Conservation (phyloP, 2,797 vertebrate species). For the Eulemur rubriventer region DNA sequence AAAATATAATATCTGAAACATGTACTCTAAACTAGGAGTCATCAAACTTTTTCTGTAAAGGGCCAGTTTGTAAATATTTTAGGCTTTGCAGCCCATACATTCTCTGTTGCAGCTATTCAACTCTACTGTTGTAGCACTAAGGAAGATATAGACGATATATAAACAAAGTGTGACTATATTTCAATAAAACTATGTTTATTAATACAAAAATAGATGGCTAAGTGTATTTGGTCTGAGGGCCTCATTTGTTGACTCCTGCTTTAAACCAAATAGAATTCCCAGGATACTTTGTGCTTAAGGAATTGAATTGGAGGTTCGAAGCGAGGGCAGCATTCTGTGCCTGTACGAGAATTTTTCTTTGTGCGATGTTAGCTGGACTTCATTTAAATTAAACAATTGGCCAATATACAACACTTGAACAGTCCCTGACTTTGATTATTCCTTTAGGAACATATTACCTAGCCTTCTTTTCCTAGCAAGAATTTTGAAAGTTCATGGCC, state of each 20-base stretch:
- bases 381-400: not conserved
- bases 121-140: not conserved
- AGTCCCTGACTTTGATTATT: not conserved
- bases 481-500: not conserved
- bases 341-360: not conserved
- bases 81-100: not conserved
- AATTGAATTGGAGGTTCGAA: not conserved
- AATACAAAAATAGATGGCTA: not conserved
- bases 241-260: not conserved
- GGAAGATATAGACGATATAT: not conserved
- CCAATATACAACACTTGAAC: not conserved
- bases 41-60: not conserved
- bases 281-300: not conserved
- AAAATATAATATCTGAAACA: not conserved
- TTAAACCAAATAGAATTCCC: not conserved
- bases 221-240: not conserved
- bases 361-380: not conserved
- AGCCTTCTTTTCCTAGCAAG: not conserved
- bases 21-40: not conserved
- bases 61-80: not conserved
- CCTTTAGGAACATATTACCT: not conserved
- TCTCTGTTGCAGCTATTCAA: not conserved
- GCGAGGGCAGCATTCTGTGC: not conserved
- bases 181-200: not conserved
- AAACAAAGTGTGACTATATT: not conserved